Evolutionary conservation across 2,888 invertebrate species (phyloP).

Genomic region (Tolmerus cingulatus): DNA sequence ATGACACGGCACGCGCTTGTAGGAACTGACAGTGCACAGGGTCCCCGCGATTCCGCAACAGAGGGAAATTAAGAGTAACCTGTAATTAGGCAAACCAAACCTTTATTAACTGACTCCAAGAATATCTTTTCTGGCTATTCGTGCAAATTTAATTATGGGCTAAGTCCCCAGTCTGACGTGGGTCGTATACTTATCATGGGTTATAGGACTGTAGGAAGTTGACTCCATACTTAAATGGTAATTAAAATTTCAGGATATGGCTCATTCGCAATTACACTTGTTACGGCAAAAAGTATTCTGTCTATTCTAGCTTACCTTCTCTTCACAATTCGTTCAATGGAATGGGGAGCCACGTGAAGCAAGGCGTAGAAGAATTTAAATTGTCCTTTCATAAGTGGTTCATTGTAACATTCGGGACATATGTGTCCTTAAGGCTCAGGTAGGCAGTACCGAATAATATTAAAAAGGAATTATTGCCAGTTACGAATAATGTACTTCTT

Average conservation of each 20-base stretch:
- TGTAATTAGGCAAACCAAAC: constrained; percentile 44
- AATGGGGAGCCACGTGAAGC: no score
- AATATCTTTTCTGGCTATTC: not conserved
- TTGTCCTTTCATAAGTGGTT: not conserved
- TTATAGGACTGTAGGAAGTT: not conserved
- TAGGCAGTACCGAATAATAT: no score
- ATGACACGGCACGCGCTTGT: constrained; percentile 67
- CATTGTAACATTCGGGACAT: not conserved
- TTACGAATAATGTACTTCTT: not conserved
- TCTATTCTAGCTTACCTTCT: not conserved
- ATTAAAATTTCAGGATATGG: constrained; percentile 16
- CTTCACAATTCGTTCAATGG: not conserved
- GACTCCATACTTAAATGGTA: not conserved
- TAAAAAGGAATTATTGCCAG: no score
- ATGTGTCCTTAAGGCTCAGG: not conserved
- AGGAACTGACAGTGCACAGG: constrained; percentile 52
- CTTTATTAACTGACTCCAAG: not conserved
- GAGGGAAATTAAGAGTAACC: constrained; percentile 51
- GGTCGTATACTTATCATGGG: not conserved
- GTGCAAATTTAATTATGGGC: constrained; percentile 21
- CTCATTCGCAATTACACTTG: not conserved
- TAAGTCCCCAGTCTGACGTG: not conserved
- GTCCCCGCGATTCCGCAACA: constrained; percentile 53
- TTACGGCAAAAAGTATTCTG: not conserved
- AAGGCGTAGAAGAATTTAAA: not conserved